Conservation (phyloP, 2,888 invertebrate species). For the Apoderus coryli region DNA sequence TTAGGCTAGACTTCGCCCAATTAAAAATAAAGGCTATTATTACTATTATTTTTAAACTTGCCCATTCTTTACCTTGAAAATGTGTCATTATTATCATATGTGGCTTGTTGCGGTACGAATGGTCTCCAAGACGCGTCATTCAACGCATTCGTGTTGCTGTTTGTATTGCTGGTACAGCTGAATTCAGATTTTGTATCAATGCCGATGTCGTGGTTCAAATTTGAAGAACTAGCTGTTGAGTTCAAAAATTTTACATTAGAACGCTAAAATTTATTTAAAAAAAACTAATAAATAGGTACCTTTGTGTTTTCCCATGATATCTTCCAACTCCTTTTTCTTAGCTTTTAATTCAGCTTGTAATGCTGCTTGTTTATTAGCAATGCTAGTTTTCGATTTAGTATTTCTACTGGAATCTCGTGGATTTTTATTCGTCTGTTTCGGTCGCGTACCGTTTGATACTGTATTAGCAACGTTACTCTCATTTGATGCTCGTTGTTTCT, state of each 20-base stretch:
- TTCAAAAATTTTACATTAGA: conserved; percentile 2
- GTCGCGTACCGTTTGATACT: conserved; percentile 12
- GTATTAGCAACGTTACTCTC: conserved; percentile 14
- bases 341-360: conserved; percentile 44
- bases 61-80: conserved; percentile 31
- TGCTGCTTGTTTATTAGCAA: conserved; percentile 39
- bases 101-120: conserved; percentile 20
- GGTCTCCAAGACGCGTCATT: conserved; percentile 22
- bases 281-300: conserved; percentile 19
- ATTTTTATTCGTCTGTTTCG: conserved; percentile 28
- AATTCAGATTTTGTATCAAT: conserved; percentile 30
- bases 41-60: no score
- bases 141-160: conserved; percentile 19
- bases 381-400: conserved; percentile 21
- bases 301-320: conserved; percentile 48
- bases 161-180: conserved; percentile 23
- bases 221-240: conserved; percentile 26
- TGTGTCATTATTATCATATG: conserved; percentile 24
- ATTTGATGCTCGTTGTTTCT: conserved; percentile 18
- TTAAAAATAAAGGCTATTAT: no score
- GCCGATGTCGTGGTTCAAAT: conserved; percentile 33
- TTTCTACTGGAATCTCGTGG: conserved; percentile 15
- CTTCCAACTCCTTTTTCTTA: conserved; percentile 49
- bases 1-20: no score
- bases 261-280: neutral